phyloP scores from a whole-genome alignment of 2,797 vertebrate species.

The Enteromius anoplus region DNA sequence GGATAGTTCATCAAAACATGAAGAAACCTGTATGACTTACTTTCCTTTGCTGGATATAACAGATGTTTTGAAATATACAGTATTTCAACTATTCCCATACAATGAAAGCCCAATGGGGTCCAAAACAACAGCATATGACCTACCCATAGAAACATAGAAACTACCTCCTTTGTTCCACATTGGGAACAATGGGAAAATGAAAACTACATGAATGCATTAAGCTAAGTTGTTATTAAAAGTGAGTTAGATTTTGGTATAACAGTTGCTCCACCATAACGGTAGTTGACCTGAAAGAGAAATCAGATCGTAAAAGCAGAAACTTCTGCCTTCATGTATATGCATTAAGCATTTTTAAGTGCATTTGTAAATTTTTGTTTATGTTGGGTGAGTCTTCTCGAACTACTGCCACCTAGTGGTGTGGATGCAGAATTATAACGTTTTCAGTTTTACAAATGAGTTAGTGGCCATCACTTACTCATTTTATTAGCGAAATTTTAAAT shows the following conservation, averaged over 20 bases:
- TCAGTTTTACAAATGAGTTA: not conserved
- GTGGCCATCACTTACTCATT: not conserved
- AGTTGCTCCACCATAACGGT: not conserved
- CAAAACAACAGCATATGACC: not conserved
- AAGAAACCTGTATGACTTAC: not conserved
- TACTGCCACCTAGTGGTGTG: conserved; percentile 13
- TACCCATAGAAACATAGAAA: not conserved
- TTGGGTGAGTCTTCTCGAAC: not conserved
- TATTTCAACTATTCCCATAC: not conserved
- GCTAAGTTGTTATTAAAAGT: not conserved
- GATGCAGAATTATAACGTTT: not conserved
- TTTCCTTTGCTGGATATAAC: not conserved
- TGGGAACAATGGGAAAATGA: not conserved
- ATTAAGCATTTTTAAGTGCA: not conserved
- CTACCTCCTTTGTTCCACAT: not conserved
- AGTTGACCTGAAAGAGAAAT: not conserved
- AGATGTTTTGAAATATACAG: not conserved
- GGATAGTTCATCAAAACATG: not conserved
- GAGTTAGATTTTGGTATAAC: not conserved
- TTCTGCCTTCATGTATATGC: not conserved
- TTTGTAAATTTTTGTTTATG: not conserved
- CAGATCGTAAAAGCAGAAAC: not conserved
- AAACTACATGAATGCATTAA: not conserved
- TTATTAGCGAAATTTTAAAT: not conserved
- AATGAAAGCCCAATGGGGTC: not conserved